Conservation (phyloP, 2,797 vertebrate genomes). For the Mus caroli region DNA sequence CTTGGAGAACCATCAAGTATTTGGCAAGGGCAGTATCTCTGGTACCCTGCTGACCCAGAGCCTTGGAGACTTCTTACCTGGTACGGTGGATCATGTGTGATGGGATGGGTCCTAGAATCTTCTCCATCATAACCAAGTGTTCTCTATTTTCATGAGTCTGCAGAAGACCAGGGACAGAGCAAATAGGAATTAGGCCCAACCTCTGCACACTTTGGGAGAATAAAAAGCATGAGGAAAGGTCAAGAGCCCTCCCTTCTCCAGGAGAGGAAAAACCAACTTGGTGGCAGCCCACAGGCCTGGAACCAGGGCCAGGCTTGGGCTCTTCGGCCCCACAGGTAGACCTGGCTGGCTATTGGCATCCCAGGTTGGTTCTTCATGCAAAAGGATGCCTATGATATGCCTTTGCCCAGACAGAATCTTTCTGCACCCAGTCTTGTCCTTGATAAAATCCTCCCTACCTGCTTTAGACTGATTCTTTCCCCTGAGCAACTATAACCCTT, state of each 20-base stretch:
- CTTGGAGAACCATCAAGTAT: not conserved
- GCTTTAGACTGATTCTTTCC: not conserved
- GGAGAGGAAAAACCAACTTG: not conserved
- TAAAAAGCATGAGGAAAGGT: not conserved
- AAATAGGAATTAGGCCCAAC: conserved; percentile 6
- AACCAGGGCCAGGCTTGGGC: not conserved
- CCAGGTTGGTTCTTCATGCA: not conserved
- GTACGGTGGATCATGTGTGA: conserved; percentile 91
- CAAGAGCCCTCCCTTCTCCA: not conserved
- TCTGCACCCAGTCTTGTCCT: not conserved
- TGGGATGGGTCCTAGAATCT: conserved; percentile 90
- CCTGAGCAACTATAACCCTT: not conserved
- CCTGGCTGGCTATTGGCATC: not conserved
- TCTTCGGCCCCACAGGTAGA: not conserved
- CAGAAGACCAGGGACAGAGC: not conserved
- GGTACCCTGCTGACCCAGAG: not conserved
- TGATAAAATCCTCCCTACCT: not conserved
- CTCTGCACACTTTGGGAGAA: not conserved
- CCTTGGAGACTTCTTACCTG: conserved; percentile 82
- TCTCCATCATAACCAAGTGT: conserved; percentile 93
- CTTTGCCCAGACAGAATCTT: not conserved
- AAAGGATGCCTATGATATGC: not conserved
- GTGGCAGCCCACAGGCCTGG: not conserved
- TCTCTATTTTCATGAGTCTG: conserved; percentile 92
- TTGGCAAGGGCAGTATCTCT: not conserved